Evolutionary conservation across 2,797 vertebrate genomes (phyloP), one percentile per base, ranked within the genome.

Genomic region (Cephalopachus bancanus): DNA sequence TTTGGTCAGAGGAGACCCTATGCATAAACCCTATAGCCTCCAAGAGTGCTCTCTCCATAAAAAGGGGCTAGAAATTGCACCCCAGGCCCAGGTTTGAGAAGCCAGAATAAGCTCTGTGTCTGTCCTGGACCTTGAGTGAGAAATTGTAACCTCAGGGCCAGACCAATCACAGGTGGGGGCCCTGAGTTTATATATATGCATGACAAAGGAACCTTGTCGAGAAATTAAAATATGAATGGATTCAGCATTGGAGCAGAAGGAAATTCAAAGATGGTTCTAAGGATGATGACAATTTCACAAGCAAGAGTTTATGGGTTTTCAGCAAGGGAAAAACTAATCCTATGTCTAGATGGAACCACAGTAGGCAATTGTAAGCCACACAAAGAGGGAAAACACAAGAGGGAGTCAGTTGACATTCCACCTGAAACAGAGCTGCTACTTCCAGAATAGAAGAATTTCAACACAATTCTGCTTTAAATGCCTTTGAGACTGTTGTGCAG

Each of bases 211-310:
- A n/a, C 44, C 28, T 59, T 80, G 33, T 59, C 64, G 59, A 84
- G 53, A 93, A 91, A 79, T 84, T 84, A 88, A 97, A 83, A 74
- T 67, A 83, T 57, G 78, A 57, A 85, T 91, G 83, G 71, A 91
- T 96, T 93, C 33, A 64, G n/a, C 33, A 80, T 67, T 91, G 20
- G 91, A 67, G 16, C 33, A 3, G 14, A 74, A 60, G 71, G 80
- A 83, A 93, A 90, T 2, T 69, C 30, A 87, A 83, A 87, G 57
- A 76, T 90, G 37, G 26, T 86, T 86, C 71, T 55, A 91, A 67
- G 37, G 15, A 69, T 26, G 74, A 95, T 83, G 26, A 74, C 22
- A 71, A 24, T 26, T 96, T 83, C 64, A 9, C 49, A 95, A 74
- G 67, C 11, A 55, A 93, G 14, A 84, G 28, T 26, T 80, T 37